These are phyloP conservation scores for Euproctis similis DNA, from an alignment of 2,888 invertebrate genomes.

Conservation along the genomic window DNA sequence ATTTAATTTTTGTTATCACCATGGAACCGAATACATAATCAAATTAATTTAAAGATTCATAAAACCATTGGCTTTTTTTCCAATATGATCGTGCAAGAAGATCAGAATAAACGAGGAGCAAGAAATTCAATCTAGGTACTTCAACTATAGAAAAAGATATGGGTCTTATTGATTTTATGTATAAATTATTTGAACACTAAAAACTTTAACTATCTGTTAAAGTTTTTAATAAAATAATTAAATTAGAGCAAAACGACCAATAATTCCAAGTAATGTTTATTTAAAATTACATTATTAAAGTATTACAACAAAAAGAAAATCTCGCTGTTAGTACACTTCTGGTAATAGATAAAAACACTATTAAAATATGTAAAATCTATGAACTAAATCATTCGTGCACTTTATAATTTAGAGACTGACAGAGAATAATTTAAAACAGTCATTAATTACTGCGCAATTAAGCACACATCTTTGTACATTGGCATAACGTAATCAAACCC, in stretches of 20 bases:
- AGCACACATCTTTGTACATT: slow-evolving; percentile 38
- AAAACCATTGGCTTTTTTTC: too few relatives aligned
- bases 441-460: slow-evolving; percentile 16
- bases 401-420: slow-evolving; percentile 17
- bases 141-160: too few relatives aligned
- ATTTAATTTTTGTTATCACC: too few relatives aligned
- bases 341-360: slow-evolving; percentile 21
- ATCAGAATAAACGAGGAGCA: too few relatives aligned
- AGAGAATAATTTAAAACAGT: slow-evolving; percentile 23
- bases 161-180: too few relatives aligned
- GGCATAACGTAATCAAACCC: slow-evolving; percentile 45
- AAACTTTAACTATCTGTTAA: too few relatives aligned
- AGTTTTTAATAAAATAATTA: not conserved
- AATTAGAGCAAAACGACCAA: too few relatives aligned
- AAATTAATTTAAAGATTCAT: too few relatives aligned
- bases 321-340: slow-evolving; percentile 17
- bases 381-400: slow-evolving; percentile 14
- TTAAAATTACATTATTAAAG: slow-evolving; percentile 18
- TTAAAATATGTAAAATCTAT: slow-evolving; percentile 9
- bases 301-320: slow-evolving; percentile 15
- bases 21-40: too few relatives aligned
- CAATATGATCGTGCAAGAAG: too few relatives aligned
- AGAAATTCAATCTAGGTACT: too few relatives aligned
- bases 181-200: too few relatives aligned
- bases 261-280: slow-evolving; percentile 8